Percentiles rank a stretch among this genome's conserved stretches.
These are phyloP conservation scores for Channa argus DNA, from an alignment of 2,113 vertebrate genomes.

Conservation along the genomic window DNA sequence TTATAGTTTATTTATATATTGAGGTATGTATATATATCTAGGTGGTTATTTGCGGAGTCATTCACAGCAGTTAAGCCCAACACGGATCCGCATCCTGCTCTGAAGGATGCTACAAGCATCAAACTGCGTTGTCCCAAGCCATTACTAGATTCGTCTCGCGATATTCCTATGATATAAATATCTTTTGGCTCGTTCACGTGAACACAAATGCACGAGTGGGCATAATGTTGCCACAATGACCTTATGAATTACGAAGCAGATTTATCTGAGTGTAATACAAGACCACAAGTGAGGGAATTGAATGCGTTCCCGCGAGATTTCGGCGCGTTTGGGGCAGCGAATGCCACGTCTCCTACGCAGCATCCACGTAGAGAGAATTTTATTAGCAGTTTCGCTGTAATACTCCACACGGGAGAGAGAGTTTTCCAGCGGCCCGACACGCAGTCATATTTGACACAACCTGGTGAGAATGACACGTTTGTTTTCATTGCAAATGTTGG, in stretches of 20 bases:
- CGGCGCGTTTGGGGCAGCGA: slow-evolving; percentile 3
- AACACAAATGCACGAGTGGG: fast-evolving
- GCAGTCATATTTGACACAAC: slow-evolving; percentile 1
- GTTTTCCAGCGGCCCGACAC: background rate
- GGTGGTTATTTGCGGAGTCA: too few species aligned
- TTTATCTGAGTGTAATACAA: fast-evolving
- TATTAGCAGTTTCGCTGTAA: background rate
- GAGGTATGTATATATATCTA: too few species aligned
- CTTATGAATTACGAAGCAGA: background rate
- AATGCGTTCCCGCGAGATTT: slow-evolving; percentile 67
- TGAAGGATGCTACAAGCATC: too few species aligned
- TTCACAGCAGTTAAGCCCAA: too few species aligned
- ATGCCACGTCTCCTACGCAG: slow-evolving; percentile 77
- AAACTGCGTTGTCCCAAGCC: too few species aligned
- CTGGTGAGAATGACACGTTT: slow-evolving; percentile 31
- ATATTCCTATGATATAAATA: background rate
- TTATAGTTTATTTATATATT: too few species aligned
- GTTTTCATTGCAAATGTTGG: background rate
- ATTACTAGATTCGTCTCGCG: background rate
- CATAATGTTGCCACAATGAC: fast-evolving
- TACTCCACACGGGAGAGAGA: background rate
- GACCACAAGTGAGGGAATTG: background rate
- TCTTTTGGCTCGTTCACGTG: background rate
- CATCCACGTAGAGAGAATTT: slow-evolving; percentile 8
- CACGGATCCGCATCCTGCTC: too few species aligned